phyloP scores from a whole-genome alignment of 2,113 vertebrate species.

The Sinocyclocheilus anophthalmus region DNA sequence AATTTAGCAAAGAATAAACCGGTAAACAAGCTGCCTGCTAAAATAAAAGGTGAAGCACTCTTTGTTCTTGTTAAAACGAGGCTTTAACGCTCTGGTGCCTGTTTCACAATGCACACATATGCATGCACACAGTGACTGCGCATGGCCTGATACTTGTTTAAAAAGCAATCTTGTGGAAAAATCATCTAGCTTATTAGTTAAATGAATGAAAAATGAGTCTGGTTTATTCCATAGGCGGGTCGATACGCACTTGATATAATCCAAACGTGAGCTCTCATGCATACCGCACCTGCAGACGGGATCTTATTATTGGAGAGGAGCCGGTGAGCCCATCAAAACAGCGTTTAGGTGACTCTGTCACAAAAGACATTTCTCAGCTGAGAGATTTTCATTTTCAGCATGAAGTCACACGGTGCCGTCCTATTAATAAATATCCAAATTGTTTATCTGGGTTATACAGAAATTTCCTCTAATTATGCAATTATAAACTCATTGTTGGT shows the following conservation, averaged over 20 bases:
- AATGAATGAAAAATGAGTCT: constrained; percentile 17
- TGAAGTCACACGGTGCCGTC: constrained; percentile 31
- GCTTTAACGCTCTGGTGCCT: neutral
- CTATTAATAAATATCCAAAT: constrained; percentile 52
- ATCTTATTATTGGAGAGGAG: constrained; percentile 13
- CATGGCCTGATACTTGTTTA: neutral
- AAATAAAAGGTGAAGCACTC: constrained; percentile 27
- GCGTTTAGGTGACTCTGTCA: constrained; percentile 15
- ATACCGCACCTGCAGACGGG: constrained; percentile 8
- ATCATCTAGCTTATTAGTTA: constrained; percentile 28
- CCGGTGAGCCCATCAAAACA: constrained; percentile 22
- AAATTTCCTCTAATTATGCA: constrained; percentile 47
- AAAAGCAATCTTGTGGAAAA: constrained; percentile 23
- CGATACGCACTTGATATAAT: neutral
- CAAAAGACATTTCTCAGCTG: constrained; percentile 40
- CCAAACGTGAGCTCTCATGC: constrained; percentile 22
- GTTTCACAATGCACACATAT: constrained; percentile 19
- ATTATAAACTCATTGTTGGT: too few species aligned
- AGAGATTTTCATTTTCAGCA: constrained; percentile 50
- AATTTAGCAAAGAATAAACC: neutral
- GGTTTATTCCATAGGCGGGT: constrained; percentile 5
- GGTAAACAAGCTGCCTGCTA: constrained; percentile 12
- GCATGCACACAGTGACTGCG: neutral
- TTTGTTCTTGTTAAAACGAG: constrained; percentile 11
- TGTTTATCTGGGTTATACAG: constrained; percentile 50